phyloP scores from a whole-genome alignment of 2,797 vertebrate genomes.

The Malurus leucopterus region DNA sequence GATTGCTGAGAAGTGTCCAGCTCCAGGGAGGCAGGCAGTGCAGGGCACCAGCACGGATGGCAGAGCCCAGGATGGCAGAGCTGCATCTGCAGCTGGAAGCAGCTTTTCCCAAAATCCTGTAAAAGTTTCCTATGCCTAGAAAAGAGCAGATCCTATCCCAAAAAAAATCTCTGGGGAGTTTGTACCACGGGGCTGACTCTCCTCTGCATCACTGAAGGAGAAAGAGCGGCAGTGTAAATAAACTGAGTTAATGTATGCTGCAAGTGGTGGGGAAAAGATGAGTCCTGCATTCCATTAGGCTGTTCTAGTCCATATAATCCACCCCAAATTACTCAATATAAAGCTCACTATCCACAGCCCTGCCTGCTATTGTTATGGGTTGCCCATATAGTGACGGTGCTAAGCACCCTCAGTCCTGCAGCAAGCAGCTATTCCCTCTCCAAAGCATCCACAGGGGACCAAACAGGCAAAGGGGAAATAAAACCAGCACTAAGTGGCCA shows the following conservation, averaged over 20 bases:
- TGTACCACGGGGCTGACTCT: not conserved
- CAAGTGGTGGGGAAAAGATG: not conserved
- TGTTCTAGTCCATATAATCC: constrained; percentile 40
- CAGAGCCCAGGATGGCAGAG: not conserved
- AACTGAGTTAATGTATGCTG: not conserved
- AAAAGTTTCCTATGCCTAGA: fast-evolving
- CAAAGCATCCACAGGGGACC: not conserved
- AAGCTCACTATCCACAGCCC: not conserved
- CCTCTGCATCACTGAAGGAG: not conserved
- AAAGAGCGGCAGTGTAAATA: not conserved
- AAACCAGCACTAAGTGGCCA: not conserved
- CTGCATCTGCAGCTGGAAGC: fast-evolving
- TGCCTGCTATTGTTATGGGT: not conserved
- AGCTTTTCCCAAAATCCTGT: not conserved
- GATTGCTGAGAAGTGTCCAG: too few species aligned
- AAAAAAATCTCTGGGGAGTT: not conserved
- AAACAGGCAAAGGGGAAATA: not conserved
- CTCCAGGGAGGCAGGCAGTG: not conserved
- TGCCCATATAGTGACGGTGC: not conserved
- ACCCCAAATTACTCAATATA: not conserved
- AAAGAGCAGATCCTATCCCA: not conserved
- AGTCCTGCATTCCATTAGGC: not conserved
- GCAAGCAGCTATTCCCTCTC: constrained; percentile 9
- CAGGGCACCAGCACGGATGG: not conserved
- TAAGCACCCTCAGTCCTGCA: not conserved